phyloP scores from a whole-genome alignment of 92 coral and sea anemone species.

The Porites rus region DNA sequence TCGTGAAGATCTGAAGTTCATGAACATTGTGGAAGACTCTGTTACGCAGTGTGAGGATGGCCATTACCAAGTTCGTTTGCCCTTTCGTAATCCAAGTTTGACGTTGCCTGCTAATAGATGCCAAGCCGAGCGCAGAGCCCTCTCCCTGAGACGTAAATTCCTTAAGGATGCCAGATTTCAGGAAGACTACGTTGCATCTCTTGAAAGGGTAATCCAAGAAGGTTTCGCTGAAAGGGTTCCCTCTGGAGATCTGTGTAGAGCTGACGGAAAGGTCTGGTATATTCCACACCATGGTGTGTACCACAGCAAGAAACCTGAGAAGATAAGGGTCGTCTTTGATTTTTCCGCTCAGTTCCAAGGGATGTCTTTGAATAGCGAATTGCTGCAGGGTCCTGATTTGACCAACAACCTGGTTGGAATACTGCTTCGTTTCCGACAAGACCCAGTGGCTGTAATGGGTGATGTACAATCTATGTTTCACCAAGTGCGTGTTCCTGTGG shows the following conservation, averaged over 20 bases:
- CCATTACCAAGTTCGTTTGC: conserved; percentile 52
- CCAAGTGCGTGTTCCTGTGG: conserved; percentile 49
- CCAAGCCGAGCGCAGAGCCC: conserved; percentile 63
- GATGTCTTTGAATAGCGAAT: conserved; percentile 9
- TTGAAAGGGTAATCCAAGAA: conserved; percentile 43
- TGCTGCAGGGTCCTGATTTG: conserved; percentile 63
- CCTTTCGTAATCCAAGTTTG: conserved; percentile 43
- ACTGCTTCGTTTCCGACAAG: conserved; percentile 54
- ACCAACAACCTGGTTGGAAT: conserved; percentile 64
- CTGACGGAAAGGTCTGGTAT: conserved; percentile 60
- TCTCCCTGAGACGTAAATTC: conserved; percentile 35
- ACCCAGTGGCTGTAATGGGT: conserved; percentile 52
- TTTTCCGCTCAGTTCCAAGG: no score
- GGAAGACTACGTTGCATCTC: conserved; percentile 48
- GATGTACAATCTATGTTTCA: conserved; percentile 63
- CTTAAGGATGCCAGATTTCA: conserved; percentile 17
- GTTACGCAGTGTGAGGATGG: conserved; percentile 42
- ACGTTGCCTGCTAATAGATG: conserved; percentile 39
- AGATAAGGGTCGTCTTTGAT: conserved; percentile 31
- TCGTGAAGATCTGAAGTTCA: conserved; percentile 39
- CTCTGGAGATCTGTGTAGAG: conserved; percentile 16
- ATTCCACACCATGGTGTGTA: conserved; percentile 62
- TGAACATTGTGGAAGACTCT: conserved; percentile 46
- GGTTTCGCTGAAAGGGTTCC: conserved; percentile 60
- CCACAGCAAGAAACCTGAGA: conserved; percentile 45